Base-by-base conservation (phyloP, 2,797 vertebrate genomes). In the Rhinatrema bivittatum region DNA sequence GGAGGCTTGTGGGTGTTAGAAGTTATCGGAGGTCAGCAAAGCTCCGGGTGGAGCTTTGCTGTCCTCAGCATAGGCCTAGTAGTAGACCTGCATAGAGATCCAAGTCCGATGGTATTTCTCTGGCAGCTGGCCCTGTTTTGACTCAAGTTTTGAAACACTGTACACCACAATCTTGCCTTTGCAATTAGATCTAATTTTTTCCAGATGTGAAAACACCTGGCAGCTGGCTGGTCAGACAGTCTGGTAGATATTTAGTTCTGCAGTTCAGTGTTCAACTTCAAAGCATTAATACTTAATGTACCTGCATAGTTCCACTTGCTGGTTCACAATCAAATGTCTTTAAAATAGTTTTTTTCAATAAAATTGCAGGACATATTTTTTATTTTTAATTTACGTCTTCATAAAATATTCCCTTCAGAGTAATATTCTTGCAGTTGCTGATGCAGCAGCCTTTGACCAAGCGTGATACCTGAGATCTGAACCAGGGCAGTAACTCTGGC, bases 101-200 rank as follows among this genome's bases (percentile, higher is more conserved):
- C n/a, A n/a, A n/a, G n/a, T n/a, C n/a, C n/a, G n/a, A n/a, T n/a
- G n/a, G n/a, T n/a, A n/a, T n/a, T n/a, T n/a, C n/a, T n/a, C n/a
- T n/a, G n/a, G n/a, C n/a, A n/a, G n/a, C n/a, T n/a, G n/a, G n/a
- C n/a, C n/a, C n/a, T n/a, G n/a, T n/a, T n/a, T n/a, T n/a, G n/a
- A n/a, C n/a, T n/a, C n/a, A n/a, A n/a, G n/a, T n/a, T n/a, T n/a
- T n/a, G n/a, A n/a, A n/a, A n/a, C n/a, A n/a, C n/a, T n/a, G n/a
- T n/a, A n/a, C n/a, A 35, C 18, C 14, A 14, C 30, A 39, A 6
- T 16, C 15, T 20, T 21, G 20, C 1, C 30, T 35, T 32, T 39
- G 29, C 32, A 39, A 34, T 46, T 29, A 28, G 7, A 8, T 36
- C n/a, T 20, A 23, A 53, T 9, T n/a, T 58, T 38, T 42, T 18